phyloP scores from a whole-genome alignment of 2,888 invertebrate genomes.

The Phytoseiulus persimilis region DNA sequence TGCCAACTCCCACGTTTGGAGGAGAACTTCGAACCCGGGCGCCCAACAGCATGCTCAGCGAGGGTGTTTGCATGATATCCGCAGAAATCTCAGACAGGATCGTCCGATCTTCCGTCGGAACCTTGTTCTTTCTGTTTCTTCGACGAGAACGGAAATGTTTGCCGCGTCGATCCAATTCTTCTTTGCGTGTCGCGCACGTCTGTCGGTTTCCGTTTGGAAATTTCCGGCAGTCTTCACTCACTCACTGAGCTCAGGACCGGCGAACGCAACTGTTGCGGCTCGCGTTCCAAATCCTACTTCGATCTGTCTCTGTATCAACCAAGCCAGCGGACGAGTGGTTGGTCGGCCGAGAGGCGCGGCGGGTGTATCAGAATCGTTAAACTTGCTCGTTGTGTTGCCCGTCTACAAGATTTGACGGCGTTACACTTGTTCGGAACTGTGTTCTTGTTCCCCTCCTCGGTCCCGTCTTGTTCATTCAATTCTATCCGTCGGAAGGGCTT shows the following conservation, averaged over 20 bases:
- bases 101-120: too few species aligned
- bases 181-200: too few species aligned
- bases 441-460: background rate
- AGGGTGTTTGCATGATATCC: too few species aligned
- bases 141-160: too few species aligned
- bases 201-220: too few species aligned
- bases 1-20: too few species aligned
- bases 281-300: background rate
- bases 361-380: background rate
- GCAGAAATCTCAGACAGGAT: too few species aligned
- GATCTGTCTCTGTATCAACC: background rate
- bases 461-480: background rate
- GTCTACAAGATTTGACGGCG: constrained; percentile 5
- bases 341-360: background rate
- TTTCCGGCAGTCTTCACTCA: too few species aligned
- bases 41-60: too few species aligned
- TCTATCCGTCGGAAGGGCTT: background rate
- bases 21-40: too few species aligned
- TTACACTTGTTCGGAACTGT: background rate
- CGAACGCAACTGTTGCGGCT: background rate
- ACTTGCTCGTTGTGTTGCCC: background rate
- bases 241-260: background rate
- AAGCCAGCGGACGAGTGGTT: background rate
- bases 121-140: too few species aligned
- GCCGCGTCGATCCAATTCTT: too few species aligned